These are phyloP conservation scores for Umimayanthus kanabou DNA, from an alignment of 92 coral and sea anemone species.

Conservation along the genomic window DNA sequence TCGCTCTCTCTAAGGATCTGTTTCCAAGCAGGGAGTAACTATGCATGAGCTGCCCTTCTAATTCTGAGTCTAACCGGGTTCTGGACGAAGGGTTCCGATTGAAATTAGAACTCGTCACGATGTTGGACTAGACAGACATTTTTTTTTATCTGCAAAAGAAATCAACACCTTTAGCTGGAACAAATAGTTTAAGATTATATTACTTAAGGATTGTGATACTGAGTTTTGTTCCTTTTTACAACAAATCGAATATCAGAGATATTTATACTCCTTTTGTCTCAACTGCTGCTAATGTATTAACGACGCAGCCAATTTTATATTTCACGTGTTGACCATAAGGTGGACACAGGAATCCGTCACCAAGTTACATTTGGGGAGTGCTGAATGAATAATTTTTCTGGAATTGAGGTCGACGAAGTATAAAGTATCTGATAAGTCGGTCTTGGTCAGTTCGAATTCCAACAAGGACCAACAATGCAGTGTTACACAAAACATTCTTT, in stretches of 20 bases:
- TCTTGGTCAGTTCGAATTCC: background rate
- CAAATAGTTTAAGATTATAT: background rate
- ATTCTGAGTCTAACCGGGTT: background rate
- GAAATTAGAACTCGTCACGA: background rate
- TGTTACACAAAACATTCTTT: background rate
- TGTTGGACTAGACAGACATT: background rate
- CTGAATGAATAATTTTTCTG: background rate
- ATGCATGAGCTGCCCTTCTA: background rate
- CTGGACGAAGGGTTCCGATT: background rate
- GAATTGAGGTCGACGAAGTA: background rate
- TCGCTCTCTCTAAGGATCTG: background rate
- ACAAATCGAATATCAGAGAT: slow-evolving; percentile 1
- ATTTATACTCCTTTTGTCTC: background rate
- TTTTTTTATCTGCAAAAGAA: background rate
- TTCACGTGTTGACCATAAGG: background rate
- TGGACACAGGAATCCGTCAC: background rate
- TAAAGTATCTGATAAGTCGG: background rate
- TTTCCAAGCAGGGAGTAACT: slow-evolving; percentile 24
- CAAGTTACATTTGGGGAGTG: background rate
- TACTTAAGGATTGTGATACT: background rate
- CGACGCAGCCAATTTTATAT: slow-evolving; percentile 8
- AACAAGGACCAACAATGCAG: background rate
- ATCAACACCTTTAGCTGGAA: background rate
- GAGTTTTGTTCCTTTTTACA: background rate
- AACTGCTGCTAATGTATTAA: background rate